Conservation (phyloP, 2,113 vertebrate genomes). For the Oryctolagus cuniculus region DNA sequence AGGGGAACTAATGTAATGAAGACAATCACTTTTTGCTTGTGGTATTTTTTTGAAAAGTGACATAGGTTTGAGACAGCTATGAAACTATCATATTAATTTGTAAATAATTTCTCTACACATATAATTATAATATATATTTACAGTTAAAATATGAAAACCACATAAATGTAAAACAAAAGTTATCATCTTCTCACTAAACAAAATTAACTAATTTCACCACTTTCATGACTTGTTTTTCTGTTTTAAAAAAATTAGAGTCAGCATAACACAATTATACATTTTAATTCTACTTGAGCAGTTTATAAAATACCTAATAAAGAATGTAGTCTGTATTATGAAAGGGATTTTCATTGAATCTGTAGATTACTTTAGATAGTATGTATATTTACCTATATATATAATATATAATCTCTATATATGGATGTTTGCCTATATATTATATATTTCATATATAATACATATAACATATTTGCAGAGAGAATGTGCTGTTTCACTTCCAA, state of each 20-base stretch:
- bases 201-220: background rate
- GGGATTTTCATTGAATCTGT: no score
- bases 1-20: slow-evolving; percentile 14
- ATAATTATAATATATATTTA: background rate
- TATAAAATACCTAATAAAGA: no score
- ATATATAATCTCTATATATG: no score
- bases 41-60: slow-evolving; percentile 57
- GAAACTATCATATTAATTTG: slow-evolving; percentile 40
- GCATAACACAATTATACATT: background rate
- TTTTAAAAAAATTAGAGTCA: background rate
- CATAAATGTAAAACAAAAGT: slow-evolving; percentile 26
- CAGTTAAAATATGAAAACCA: background rate
- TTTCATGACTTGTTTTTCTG: background rate
- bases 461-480: no score
- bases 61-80: slow-evolving; percentile 62
- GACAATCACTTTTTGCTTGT: background rate
- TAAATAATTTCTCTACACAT: background rate
- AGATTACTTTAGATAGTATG: no score
- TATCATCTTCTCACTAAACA: background rate
- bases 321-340: no score
- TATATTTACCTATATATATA: no score
- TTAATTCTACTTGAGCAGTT: background rate
- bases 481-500: no score
- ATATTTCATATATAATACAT: no score
- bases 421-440: no score